Evolutionary conservation across 1,140 invertebrate species (phyloP).

Genomic region (Gonatopus flavifemur): DNA sequence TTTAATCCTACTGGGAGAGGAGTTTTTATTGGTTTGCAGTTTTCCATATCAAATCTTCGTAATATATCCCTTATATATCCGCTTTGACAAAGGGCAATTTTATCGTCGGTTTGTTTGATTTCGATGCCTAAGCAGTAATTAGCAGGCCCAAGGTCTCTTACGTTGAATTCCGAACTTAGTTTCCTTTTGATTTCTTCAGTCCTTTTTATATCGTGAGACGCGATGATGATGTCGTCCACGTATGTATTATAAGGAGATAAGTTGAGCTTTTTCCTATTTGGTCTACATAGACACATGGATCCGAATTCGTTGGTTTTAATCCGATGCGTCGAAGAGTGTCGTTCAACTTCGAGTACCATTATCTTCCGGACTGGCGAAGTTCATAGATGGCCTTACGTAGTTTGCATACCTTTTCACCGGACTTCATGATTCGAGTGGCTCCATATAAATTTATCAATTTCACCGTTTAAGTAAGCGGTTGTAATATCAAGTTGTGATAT

Average conservation of each 20-base stretch:
- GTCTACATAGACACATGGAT: constrained; percentile 1
- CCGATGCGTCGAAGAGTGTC: background rate
- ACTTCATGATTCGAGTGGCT: too few species aligned
- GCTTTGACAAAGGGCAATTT: background rate
- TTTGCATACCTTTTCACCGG: too few species aligned
- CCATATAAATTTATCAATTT: background rate
- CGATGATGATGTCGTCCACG: background rate
- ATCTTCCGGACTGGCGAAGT: too few species aligned
- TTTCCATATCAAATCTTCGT: too few species aligned
- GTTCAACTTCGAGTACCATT: background rate
- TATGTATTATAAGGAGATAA: background rate
- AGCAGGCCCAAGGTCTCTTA: background rate
- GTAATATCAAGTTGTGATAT: background rate
- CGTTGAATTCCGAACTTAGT: background rate
- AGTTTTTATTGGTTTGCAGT: too few species aligned
- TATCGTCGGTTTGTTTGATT: background rate
- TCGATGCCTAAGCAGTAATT: background rate
- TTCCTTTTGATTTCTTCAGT: background rate
- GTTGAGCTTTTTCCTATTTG: background rate
- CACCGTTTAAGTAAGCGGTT: background rate
- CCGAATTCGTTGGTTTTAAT: background rate
- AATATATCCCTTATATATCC: background rate
- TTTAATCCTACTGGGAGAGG: too few species aligned
- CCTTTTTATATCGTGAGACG: background rate
- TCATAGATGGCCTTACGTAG: too few species aligned